Percentiles rank a stretch among this genome's conserved stretches.
Evolutionary conservation across 2,888 invertebrate species (phyloP).

Genomic region (Sipunculus nudus): DNA sequence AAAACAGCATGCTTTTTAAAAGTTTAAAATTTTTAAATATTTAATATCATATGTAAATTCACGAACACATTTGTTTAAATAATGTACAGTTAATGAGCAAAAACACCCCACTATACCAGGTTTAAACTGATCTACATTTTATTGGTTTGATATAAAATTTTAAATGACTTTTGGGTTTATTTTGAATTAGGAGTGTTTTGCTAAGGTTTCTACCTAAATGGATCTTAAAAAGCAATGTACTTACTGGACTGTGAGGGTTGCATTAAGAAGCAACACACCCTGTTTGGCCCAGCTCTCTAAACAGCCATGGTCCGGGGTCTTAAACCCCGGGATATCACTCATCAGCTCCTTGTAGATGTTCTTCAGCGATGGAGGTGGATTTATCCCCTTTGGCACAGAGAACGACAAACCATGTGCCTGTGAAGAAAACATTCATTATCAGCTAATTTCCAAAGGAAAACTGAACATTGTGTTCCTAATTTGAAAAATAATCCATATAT

Average conservation of each 20-base stretch:
- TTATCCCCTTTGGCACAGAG: constrained; percentile 51
- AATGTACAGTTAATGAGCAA: too few relatives aligned
- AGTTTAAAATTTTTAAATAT: too few relatives aligned
- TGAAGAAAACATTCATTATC: constrained; percentile 6
- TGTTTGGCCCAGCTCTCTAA: constrained; percentile 55
- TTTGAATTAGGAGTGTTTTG: too few relatives aligned
- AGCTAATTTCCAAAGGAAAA: constrained; percentile 2
- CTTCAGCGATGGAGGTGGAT: constrained; percentile 52
- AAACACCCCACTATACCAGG: too few relatives aligned
- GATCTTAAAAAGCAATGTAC: too few relatives aligned
- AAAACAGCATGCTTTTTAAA: too few relatives aligned
- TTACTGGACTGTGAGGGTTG: constrained; percentile 59
- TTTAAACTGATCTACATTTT: too few relatives aligned
- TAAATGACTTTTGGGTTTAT: too few relatives aligned
- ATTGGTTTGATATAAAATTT: too few relatives aligned
- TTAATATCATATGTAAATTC: too few relatives aligned
- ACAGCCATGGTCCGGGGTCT: constrained; percentile 50
- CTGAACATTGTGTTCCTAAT: background rate
- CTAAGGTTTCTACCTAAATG: too few relatives aligned
- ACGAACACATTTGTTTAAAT: too few relatives aligned
- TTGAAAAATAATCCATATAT: background rate
- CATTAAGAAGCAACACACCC: constrained; percentile 60
- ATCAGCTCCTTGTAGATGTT: constrained; percentile 69
- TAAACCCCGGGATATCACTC: constrained; percentile 66
- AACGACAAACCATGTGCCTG: constrained; percentile 62